Conservation (phyloP, 2,888 invertebrate genomes). For the Listrodromus nycthemerus region DNA sequence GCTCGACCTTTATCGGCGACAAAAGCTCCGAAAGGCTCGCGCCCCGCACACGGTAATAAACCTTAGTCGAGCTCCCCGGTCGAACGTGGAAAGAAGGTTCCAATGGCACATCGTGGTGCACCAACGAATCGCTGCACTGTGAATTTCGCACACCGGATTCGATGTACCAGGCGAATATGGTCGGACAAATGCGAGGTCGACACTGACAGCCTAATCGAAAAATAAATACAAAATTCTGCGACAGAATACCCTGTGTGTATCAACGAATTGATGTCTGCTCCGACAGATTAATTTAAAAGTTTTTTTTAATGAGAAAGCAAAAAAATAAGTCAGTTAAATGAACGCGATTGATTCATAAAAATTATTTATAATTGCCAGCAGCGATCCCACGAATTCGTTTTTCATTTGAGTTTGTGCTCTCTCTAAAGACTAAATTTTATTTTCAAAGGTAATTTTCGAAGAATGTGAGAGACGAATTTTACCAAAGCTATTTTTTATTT, state of each 20-base stretch:
- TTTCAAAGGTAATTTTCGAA: too few relatives aligned
- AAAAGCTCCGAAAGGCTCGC: constrained; percentile 19
- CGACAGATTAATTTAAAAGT: too few relatives aligned
- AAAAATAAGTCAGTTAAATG: too few relatives aligned
- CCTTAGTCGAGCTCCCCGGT: constrained; percentile 36
- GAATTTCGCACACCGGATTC: constrained; percentile 45
- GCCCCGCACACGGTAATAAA: constrained; percentile 40
- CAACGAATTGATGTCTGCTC: too few relatives aligned
- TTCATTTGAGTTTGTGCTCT: too few relatives aligned
- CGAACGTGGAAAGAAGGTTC: constrained; percentile 29
- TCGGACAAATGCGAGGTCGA: constrained; percentile 52
- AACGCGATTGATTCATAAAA: too few relatives aligned
- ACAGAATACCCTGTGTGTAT: background rate
- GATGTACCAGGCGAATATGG: constrained; percentile 46
- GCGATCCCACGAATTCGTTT: too few relatives aligned
- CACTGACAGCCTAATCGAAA: constrained; percentile 41
- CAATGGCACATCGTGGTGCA: background rate
- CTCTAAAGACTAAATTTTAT: too few relatives aligned
- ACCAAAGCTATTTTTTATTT: too few relatives aligned
- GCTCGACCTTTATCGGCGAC: constrained; percentile 52
- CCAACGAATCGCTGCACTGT: background rate
- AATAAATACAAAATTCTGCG: constrained; percentile 11
- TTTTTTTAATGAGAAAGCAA: too few relatives aligned
- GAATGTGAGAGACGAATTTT: too few relatives aligned
- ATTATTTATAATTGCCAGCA: too few relatives aligned